Evolutionary conservation across 2,113 vertebrate species (phyloP).

Genomic region (Orthonyx spaldingii): DNA sequence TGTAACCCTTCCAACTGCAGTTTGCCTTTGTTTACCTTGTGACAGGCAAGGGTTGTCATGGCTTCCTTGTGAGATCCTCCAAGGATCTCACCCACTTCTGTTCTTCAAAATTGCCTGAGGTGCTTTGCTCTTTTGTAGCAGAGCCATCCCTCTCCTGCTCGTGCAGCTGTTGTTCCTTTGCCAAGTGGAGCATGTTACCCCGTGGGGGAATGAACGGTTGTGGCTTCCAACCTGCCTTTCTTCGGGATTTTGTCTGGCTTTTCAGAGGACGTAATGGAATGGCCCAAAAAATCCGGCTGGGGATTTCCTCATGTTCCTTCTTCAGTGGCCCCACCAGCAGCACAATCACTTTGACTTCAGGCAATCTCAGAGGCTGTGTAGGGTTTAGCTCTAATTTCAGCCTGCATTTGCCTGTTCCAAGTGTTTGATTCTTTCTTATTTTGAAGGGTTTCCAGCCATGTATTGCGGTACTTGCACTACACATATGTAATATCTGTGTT

Average conservation of each 20-base stretch:
- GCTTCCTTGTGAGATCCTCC: neutral
- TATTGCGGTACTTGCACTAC: neutral
- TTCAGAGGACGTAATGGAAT: neutral
- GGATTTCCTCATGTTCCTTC: neutral
- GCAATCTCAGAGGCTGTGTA: neutral
- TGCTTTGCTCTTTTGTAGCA: neutral
- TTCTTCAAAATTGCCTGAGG: neutral
- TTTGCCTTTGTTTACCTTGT: neutral
- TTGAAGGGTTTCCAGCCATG: neutral
- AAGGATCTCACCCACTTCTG: neutral
- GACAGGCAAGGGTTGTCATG: neutral
- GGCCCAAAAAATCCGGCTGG: neutral
- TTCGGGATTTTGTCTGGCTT: neutral
- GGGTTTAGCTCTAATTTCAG: neutral
- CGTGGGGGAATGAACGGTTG: fast-evolving
- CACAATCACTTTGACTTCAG: neutral
- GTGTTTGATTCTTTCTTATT: neutral
- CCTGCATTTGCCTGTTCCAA: neutral
- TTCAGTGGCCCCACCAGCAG: neutral
- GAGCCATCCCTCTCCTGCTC: neutral
- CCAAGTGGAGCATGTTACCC: neutral
- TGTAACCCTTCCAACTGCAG: neutral
- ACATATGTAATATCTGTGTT: neutral
- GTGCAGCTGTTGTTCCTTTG: neutral
- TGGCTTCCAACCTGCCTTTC: neutral